Percentiles rank a stretch among this genome's conserved stretches.
phyloP scores from a whole-genome alignment of 2,888 invertebrate genomes.

The Sepioteuthis lessoniana region DNA sequence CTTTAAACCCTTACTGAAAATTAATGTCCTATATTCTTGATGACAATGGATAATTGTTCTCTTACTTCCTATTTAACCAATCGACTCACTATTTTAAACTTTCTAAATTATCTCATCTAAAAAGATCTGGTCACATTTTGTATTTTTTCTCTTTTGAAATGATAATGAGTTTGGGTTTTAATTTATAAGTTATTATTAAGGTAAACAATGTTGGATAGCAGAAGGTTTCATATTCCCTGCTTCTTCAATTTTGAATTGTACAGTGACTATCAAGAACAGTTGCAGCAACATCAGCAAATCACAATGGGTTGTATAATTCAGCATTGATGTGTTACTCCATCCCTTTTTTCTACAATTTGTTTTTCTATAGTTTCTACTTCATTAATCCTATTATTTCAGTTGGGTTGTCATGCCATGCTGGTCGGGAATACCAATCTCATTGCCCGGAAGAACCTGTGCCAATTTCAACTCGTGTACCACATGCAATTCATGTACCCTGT shows the following conservation, averaged over 20 bases:
- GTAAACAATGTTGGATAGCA: neutral
- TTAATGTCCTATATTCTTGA: neutral
- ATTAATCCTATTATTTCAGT: neutral
- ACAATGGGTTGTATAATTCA: neutral
- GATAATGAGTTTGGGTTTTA: neutral
- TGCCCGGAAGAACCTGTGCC: neutral
- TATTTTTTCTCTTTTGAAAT: neutral
- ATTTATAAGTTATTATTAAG: neutral
- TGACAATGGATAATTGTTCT: neutral
- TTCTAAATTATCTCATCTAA: neutral
- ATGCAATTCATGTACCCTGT: constrained; percentile 40
- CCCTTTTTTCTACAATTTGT: no score
- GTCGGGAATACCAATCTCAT: constrained; percentile 17
- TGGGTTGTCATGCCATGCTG: neutral
- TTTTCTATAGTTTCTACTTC: neutral
- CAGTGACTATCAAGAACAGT: neutral
- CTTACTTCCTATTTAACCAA: neutral
- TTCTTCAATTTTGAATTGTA: neutral
- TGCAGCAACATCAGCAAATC: neutral
- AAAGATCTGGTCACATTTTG: no score
- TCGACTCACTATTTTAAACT: neutral
- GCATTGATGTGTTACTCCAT: neutral
- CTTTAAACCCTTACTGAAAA: neutral
- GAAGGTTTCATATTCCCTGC: neutral
- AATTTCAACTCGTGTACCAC: neutral